Base-by-base conservation (phyloP, 2,888 invertebrate genomes). In the Ichneumon xanthorius region DNA sequence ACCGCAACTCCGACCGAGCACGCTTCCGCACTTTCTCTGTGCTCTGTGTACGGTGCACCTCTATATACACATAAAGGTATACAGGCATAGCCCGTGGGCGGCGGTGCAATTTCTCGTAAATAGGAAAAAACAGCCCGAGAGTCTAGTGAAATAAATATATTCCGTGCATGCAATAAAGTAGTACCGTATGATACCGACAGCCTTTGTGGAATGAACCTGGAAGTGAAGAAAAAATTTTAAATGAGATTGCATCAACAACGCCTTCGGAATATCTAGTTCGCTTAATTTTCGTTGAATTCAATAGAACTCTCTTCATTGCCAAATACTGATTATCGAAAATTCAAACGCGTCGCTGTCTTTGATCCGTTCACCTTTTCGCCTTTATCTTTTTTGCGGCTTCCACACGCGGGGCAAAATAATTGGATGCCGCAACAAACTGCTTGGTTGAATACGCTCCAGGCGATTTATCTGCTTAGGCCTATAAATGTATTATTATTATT, bases 111-210 rank as follows among this genome's bases (percentile, higher is more conserved):
- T 58, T 58, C 58, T 58, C 58, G 58, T 22, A 58, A 58, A 58
- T 58, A 58, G 58, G 22, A 22, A 58, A 61, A 72, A 53, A 73
- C 40, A 4, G 45, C 30, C n/a, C 50, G 26, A 30, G 61, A 16
- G 61, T 48, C 58, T 61, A 33, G 61, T 19, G 61, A 61, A 45
- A 48, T 75, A 75, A 75, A 61, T 75, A 48, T 48, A 75, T 75
- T 48, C 45, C 14, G 30, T 45, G 9, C 58, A 58, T 45, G 30
- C 45, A 16, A 30, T 61, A 61, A 75, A 30, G 61, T 48, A 61
- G 9, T 9, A 26, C 22, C 30, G 30, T 5, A 33, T 45, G 16
- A 19, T 16, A 37, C 55, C 11, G 58, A 58, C 33, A 55, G 14
- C 4, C 71, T 72, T 37, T 37, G 19, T 19, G 53, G 26, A n/a